Base-by-base conservation (phyloP, 2,113 vertebrate species). In the Archocentrus centrarchus region DNA sequence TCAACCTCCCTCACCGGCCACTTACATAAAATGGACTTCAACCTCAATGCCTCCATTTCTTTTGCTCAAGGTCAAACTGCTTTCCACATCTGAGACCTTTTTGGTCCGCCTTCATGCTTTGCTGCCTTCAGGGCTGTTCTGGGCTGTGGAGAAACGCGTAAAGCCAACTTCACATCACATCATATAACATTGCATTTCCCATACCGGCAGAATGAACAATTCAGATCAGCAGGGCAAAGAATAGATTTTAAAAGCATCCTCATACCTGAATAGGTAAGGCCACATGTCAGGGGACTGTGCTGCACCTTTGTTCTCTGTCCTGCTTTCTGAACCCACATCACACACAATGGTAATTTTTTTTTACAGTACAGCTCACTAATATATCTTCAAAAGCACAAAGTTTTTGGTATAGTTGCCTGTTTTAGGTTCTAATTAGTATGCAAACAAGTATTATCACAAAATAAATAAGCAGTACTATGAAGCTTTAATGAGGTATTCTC, bases 91-190 rank as follows among this genome's bases (percentile, higher is more conserved):
- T 68, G 68, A 90, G 82, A 91, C 80, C 86, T 86, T 84, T 39
- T 85, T 75, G 66, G 57, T 84, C 76, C 22, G 77, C 60, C 41
- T 75, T 88, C 64, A 82, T 81, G 86, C 88, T 82, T 81, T 80
- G 66, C 75, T 91, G 90, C 89, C 86, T 90, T 79, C 70, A 47
- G 92, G 81, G 89, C 41, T 79, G 59, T 86, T 88, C 86, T 55
- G 27, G 75, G 79, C 82, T 64, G 73, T 39, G 39, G 70, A 81
- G 78, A 64, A 88, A 88, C 59, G 80, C 17, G 66, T 47, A 70
- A 47, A 68, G 79, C 68, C 82, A 82, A 75, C 90, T 83, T 92
- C 90, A 91, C 89, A 82, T 93, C 88, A 89, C 64, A 88, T 93
- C 78, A 88, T 59, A 80, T 90, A 76, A 85, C 4, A 7, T 41